Base-by-base conservation (phyloP, 2,888 invertebrate genomes). In the Mactromeris polynyma region DNA sequence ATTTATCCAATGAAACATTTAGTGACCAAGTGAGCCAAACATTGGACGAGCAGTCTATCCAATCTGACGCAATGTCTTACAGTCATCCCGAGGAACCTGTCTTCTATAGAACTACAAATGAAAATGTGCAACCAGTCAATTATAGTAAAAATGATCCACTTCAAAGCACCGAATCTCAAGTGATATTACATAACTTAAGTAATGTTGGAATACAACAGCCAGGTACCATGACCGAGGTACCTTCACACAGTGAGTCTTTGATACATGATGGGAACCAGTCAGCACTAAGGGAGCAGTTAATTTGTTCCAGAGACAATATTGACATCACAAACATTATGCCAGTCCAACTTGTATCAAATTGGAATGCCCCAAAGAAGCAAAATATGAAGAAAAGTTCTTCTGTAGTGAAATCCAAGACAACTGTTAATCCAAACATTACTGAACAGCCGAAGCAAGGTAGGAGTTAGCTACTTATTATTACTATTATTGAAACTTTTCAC, bases 121-220 rank as follows among this genome's bases (percentile, higher is more conserved):
- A 84, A 77, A 84, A 77, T 26, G 1, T 78, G 9, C 84, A 84
- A 78, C 84, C 84, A 78, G 78, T 84, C 78, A 84, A 84, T 54
- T 84, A 78, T 54, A 69, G 73, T 78, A 84, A 84, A 78, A 84
- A 36, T 38, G 51, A 77, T 33, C 40, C 40, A 21, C 46, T 51
- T 31, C 83, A 73, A 73, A 33, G 31, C 33, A 26, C 69, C 1
- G 46, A 42, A 36, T 40, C 83, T 38, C 77, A 36, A 6, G 69
- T 78, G n/a, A 78, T 78, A 26, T 51, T 84, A 31, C 84, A 84
- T 26, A 78, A 84, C 51, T 38, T 84, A 36, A 77, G 77, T 21
- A 78, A 84, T 78, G 46, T 84, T n/a, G 77, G 51, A 11, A 36
- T 84, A 33, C 84, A 84, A 40, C 78, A 51, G 54, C 19, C 84